phyloP scores from a whole-genome alignment of 2,888 invertebrate genomes.

The Agriotes lineatus region DNA sequence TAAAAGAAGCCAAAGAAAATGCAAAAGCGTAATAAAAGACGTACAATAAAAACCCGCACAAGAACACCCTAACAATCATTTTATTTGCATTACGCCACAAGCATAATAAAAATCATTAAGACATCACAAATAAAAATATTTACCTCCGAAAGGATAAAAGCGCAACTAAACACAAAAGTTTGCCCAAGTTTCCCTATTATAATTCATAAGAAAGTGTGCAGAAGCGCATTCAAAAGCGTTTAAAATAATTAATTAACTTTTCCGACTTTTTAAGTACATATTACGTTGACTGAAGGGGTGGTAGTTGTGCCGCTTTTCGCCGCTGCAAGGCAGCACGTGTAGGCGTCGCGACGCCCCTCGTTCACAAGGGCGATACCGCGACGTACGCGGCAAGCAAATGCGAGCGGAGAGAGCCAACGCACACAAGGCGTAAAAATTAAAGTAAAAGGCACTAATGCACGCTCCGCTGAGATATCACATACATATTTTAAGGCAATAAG shows the following conservation, averaged over 20 bases:
- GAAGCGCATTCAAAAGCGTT: constrained; percentile 55
- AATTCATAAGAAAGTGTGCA: constrained; percentile 59
- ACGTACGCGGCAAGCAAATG: constrained; percentile 9
- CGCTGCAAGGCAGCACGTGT: constrained; percentile 62
- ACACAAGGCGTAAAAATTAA: neutral
- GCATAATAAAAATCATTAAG: too few species aligned
- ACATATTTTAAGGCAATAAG: constrained; percentile 31
- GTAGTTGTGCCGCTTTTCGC: constrained; percentile 51
- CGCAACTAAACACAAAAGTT: constrained; percentile 17
- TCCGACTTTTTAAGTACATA: constrained; percentile 61
- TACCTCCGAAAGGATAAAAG: neutral
- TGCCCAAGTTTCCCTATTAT: constrained; percentile 44
- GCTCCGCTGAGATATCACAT: constrained; percentile 14
- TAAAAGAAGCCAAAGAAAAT: too few species aligned
- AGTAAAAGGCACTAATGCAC: constrained; percentile 25
- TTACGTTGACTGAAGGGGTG: constrained; percentile 42
- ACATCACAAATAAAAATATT: neutral
- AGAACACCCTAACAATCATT: too few species aligned
- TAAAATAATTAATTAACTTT: constrained; percentile 65
- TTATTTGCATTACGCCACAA: too few species aligned
- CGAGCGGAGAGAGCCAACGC: neutral
- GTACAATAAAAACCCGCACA: too few species aligned
- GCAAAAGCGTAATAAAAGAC: too few species aligned
- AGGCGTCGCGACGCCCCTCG: constrained; percentile 59
- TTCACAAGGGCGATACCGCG: constrained; percentile 44